A percentile compares a stretch with the other conserved stretches of the same genome.
Evolutionary conservation across 2,797 vertebrate species (phyloP).

Genomic region (Falco rusticolus): DNA sequence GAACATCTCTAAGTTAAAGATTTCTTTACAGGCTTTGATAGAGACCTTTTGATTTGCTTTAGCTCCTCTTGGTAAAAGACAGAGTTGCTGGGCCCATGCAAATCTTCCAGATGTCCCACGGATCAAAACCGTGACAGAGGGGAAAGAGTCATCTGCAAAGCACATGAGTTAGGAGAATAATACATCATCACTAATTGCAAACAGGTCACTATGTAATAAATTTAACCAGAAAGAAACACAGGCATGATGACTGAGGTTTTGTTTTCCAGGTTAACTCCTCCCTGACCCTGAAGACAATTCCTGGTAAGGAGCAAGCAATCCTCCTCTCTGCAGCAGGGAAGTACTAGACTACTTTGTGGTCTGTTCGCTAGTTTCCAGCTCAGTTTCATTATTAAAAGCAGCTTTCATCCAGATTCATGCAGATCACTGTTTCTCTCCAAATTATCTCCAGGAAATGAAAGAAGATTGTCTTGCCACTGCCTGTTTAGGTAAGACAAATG

Average conservation of each 20-base stretch:
- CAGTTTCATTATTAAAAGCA: background rate
- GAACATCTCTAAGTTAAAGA: conserved; percentile 44
- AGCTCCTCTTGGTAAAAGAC: conserved; percentile 89
- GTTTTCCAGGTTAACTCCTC: background rate
- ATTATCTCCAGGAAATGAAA: background rate
- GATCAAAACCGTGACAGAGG: conserved; percentile 90
- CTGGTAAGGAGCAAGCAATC: background rate
- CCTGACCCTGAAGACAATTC: background rate
- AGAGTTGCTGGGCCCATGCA: conserved; percentile 91
- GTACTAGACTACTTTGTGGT: no score
- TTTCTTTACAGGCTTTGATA: conserved; percentile 63
- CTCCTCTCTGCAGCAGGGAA: background rate
- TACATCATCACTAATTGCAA: background rate
- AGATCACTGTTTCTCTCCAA: background rate
- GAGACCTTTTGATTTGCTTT: conserved; percentile 94
- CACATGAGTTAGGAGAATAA: background rate
- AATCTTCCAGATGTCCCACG: conserved; percentile 89
- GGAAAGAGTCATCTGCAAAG: conserved; percentile 88
- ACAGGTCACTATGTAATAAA: background rate
- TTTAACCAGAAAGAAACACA: background rate
- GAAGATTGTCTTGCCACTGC: background rate
- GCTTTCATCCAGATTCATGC: background rate
- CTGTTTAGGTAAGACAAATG: background rate
- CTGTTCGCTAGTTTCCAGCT: background rate
- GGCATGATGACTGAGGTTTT: background rate